These are phyloP conservation scores for Trigoniulus corallinus DNA, from an alignment of 1,140 invertebrate genomes.

Conservation along the genomic window DNA sequence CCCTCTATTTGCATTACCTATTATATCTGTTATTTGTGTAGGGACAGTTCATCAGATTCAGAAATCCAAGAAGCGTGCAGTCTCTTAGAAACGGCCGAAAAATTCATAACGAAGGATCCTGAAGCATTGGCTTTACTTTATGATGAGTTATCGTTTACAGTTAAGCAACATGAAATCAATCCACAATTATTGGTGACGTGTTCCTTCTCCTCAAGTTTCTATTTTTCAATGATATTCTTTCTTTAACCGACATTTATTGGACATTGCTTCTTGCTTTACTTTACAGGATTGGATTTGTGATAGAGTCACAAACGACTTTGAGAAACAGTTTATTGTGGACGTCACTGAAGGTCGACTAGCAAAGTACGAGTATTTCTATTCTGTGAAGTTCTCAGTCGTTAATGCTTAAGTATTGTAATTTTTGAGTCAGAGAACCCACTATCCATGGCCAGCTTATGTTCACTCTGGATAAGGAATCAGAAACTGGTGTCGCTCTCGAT, in stretches of 20 bases:
- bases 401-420: background rate
- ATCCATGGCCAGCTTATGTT: background rate
- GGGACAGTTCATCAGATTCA: background rate
- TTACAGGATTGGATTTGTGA: background rate
- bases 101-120: background rate
- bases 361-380: too few relatives aligned
- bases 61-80: background rate
- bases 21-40: background rate
- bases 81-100: background rate
- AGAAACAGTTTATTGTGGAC: background rate
- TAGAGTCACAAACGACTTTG: background rate
- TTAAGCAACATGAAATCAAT: background rate
- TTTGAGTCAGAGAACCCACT: background rate
- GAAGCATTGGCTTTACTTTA: background rate
- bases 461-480: background rate
- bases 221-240: background rate
- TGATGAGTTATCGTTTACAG: background rate
- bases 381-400: background rate
- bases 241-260: background rate
- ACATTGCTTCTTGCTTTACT: background rate
- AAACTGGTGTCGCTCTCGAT: background rate
- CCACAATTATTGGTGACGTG: background rate
- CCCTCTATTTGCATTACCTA: background rate
- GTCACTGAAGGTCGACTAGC: background rate
- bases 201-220: background rate